Conservation (phyloP, 2,888 invertebrate genomes). For the Tanytarsus gracilentus region DNA sequence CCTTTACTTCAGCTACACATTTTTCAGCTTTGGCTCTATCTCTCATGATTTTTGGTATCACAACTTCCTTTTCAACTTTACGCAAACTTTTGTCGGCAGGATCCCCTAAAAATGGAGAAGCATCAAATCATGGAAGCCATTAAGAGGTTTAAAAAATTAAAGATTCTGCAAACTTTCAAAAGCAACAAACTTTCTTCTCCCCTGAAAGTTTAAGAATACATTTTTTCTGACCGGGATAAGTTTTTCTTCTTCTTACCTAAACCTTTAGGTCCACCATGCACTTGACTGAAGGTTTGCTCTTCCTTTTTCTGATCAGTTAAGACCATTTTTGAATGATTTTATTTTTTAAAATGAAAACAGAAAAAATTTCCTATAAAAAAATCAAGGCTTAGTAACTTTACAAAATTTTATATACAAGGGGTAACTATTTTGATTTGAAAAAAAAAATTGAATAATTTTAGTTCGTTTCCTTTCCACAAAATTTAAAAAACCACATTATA, state of each 20-base stretch:
- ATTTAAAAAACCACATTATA: too few relatives aligned
- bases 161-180: not conserved
- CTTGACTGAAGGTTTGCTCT: not conserved
- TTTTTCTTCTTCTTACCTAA: not conserved
- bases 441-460: too few relatives aligned
- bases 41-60: conserved; percentile 83
- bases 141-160: not conserved
- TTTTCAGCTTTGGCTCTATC: conserved; percentile 71
- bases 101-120: conserved; percentile 53
- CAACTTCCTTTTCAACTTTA: conserved; percentile 77
- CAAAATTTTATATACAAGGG: too few relatives aligned
- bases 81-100: conserved; percentile 74
- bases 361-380: too few relatives aligned
- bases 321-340: too few relatives aligned
- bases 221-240: too few relatives aligned
- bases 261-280: not conserved
- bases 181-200: not conserved
- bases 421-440: too few relatives aligned
- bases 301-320: not conserved
- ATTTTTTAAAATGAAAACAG: too few relatives aligned
- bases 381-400: too few relatives aligned
- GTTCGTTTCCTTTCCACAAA: too few relatives aligned
- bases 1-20: conserved; percentile 62
- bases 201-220: not conserved
- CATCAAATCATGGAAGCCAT: not conserved